phyloP scores from a whole-genome alignment of 2,888 invertebrate species.

The Saturnia pavonia region DNA sequence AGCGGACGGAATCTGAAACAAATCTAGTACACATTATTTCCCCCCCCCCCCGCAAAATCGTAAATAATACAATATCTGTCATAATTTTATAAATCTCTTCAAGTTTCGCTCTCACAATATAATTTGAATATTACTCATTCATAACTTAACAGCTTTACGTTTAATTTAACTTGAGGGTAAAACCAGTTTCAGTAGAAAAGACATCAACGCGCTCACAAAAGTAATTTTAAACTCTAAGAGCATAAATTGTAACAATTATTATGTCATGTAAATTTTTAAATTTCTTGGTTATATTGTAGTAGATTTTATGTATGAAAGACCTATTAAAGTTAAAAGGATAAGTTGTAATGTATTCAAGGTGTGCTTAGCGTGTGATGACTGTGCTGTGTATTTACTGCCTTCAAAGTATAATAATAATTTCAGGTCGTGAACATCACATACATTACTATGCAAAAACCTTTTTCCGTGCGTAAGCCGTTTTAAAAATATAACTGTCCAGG shows the following conservation, averaged over 20 bases:
- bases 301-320: not conserved
- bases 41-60: constrained; percentile 1
- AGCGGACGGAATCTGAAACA: constrained; percentile 7
- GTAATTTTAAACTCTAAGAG: not conserved
- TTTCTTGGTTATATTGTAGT: not conserved
- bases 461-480: too few relatives aligned
- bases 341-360: too few relatives aligned
- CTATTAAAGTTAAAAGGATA: too few relatives aligned
- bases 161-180: constrained; percentile 17
- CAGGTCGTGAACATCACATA: too few relatives aligned
- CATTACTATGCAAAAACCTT: too few relatives aligned
- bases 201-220: constrained; percentile 48
- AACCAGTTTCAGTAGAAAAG: constrained; percentile 45
- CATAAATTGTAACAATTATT: constrained; percentile 17
- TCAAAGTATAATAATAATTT: too few relatives aligned
- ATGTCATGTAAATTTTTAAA: not conserved
- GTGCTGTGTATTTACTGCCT: too few relatives aligned
- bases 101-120: constrained; percentile 13
- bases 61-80: constrained; percentile 15
- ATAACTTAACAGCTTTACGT: constrained; percentile 24
- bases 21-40: constrained; percentile 1
- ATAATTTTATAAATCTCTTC: constrained; percentile 12
- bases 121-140: constrained; percentile 20
- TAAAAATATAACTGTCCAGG: too few relatives aligned
- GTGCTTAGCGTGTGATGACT: too few relatives aligned